Base-by-base conservation (phyloP, 1,140 invertebrate species). In the Araneus ventricosus region DNA sequence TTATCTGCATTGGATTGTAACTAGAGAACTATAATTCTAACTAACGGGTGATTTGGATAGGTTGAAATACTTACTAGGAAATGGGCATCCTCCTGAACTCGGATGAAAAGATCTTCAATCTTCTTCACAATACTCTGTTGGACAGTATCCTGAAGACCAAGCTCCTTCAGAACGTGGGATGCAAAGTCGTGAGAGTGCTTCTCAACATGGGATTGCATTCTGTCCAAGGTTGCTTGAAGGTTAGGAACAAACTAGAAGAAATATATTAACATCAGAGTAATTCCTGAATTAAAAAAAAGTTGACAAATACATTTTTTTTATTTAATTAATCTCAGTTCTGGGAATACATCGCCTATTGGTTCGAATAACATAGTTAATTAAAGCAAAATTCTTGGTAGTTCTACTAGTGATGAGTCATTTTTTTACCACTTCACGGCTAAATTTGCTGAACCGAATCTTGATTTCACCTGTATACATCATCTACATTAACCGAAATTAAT, bases 171-270 rank as follows among this genome's bases (percentile, higher is more conserved):
- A 22, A 93, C 86, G 52, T 89, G 86, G n/a, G 86, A 75, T 24
- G 86, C 86, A 20, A 93, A 93, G 67, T 93, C 92, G 1, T 39
- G 45, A 1, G 70, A 79, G 59, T 93, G 92, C 8, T 22, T 24
- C 70, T 93, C 92, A n/a, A 93, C 37, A 2, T 41, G 70, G n/a
- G 30, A n/a, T 61, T 93, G 86, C 34, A 93, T 84, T 67, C 84
- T 88, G 2, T 80, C 20, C 37, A 93, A 45, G 45, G 86, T 82
- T 4, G 52, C 30, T 67, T 93, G 27, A 45, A 93, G 79, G 5
- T 89, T 41, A 17, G 92, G 92, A 52, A 82, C 59, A 57, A 93
- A 88, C 92, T 93, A 22, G 27, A 80, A 45, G 59, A 37, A 79
- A 89, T 63, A 27, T 27, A 67, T 30, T 27, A n/a, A 8, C 5